Base-by-base conservation (phyloP, 2,888 invertebrate species). In the Parnassius apollo region DNA sequence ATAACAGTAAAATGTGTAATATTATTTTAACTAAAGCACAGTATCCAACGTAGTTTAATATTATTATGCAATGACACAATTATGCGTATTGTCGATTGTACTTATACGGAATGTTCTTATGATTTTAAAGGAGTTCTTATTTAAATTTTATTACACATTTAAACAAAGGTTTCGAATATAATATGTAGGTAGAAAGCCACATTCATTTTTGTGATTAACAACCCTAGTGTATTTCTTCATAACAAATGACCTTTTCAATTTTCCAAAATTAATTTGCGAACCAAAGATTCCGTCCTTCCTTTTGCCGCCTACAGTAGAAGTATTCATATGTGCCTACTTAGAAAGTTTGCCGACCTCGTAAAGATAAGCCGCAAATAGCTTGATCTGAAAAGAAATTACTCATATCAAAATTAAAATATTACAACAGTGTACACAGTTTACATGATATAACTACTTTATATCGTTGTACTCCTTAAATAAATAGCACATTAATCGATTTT, bases 341-440 rank as follows among this genome's bases (percentile, higher is more conserved):
- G 86, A 77, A 44, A 94, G 86, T 72, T 93, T 93, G 64, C 93
- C 86, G 22, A 96, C 94, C 93, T 98, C 98, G 77, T 96, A 94
- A 65, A 98, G 87, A 84, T 98, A 98, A 25, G 98, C 96, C 45
- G 96, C 98, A 75, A 98, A 93, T 61, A 98, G 88, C 91, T 98
- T 98, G 2, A 97, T 97, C 97, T 98, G 93, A 66, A 95, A 95
- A 73, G 71, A 81, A 76, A 77, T 68, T 64, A 13, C 9, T 18
- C 18, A 52, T 12, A 52, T 57, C 57, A 64, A 55, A 25, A 44
- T 44, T 9, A 42, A 60, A 52, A 42, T 46, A 55, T 50, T 18
- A 22, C 50, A 22, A 18, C 18, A 11, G 9, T 55, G 10, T 53
- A 8, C n/a, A 53, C 13, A 54, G 9, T 42, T 8, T 55, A 18